These are phyloP conservation scores for Drosophila trapezifrons DNA, from an alignment of 1,140 invertebrate species.

Conservation along the genomic window DNA sequence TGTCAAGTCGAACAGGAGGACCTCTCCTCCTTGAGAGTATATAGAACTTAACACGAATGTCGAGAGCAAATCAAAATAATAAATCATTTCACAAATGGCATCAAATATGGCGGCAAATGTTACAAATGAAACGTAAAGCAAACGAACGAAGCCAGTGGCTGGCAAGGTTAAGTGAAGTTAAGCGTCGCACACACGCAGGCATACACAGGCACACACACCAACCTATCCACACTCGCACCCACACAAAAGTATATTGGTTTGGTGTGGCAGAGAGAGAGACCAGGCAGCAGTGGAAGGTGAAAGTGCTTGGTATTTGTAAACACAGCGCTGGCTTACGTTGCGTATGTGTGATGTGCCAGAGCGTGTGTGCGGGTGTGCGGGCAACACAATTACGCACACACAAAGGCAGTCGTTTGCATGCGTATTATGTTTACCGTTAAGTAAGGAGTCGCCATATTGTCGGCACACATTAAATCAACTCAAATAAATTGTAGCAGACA, in stretches of 20 bases:
- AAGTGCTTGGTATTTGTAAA: slow-evolving; percentile 68
- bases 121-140: slow-evolving; percentile 83
- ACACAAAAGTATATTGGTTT: slow-evolving; percentile 17
- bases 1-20: slow-evolving; percentile 28
- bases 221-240: slow-evolving; percentile 40
- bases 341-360: slow-evolving; percentile 61
- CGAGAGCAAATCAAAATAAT: slow-evolving; percentile 82
- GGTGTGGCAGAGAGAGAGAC: no score
- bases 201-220: slow-evolving; percentile 25
- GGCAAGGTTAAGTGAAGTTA: slow-evolving; percentile 82
- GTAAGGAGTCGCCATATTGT: slow-evolving; percentile 83
- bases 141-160: slow-evolving; percentile 67
- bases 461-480: slow-evolving; percentile 79
- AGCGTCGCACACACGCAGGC: slow-evolving; percentile 45
- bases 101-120: slow-evolving; percentile 84
- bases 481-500: slow-evolving; percentile 78
- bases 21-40: slow-evolving; percentile 20
- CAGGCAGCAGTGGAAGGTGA: slow-evolving; percentile 61
- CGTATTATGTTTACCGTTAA: slow-evolving; percentile 83
- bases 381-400: slow-evolving; percentile 75
- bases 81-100: slow-evolving; percentile 83
- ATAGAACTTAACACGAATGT: slow-evolving; percentile 61
- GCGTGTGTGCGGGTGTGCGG: slow-evolving; percentile 13
- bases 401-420: slow-evolving; percentile 78
- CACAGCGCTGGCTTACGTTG: slow-evolving; percentile 51